Base-by-base conservation (phyloP, 2,113 vertebrate genomes). In the Gymnorhina tibicen region DNA sequence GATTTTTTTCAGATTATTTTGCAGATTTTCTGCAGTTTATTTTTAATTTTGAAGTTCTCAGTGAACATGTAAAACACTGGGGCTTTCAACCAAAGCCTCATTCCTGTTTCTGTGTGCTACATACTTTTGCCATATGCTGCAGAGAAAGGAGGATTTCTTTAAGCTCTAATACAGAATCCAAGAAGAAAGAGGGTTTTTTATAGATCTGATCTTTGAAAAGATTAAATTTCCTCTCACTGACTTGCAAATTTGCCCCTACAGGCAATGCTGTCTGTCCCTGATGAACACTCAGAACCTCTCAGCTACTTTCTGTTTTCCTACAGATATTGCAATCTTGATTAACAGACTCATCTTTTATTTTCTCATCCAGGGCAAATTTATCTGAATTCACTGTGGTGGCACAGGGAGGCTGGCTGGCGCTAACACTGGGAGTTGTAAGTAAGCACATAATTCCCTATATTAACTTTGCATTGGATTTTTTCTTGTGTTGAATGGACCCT, bases 351-450 rank as follows among this genome's bases (percentile, higher is more conserved):
- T 84, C 79, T 96, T 94, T 95, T 89, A 68, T 93, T 93, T 95
- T 85, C 59, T 76, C 86, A 90, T 93, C 70, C 63, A 97, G 96
- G 97, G 96, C 86, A 98, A 98, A 96, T 98, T 98, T 96, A 97
- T 97, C 95, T 86, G 95, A 95, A 98, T 98, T 90, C 98, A 96
- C 94, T 98, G 94, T 35, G 96, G 97, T 64, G 93, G 95, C 59
- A 94, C 74, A 16, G 97, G 96, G 49, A 96, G 96, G 46, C 95
- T 97, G 75, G 91, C 96, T 53, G 94, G 97, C 66, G 96, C 94
- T 39, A 91, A 95, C 89, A 70, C 97, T 16, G 87, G 97, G 95
- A 98, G 91, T 73, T 98, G 89, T 94, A 95, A 97, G 97, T 68
- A 91, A 74, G 60, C 81, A 74, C 35, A 67, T 85, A 30, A 76